A percentile compares a stretch with the other conserved stretches of the same genome.
Evolutionary conservation across 2,113 vertebrate genomes (phyloP).

Genomic region (Caretta caretta): DNA sequence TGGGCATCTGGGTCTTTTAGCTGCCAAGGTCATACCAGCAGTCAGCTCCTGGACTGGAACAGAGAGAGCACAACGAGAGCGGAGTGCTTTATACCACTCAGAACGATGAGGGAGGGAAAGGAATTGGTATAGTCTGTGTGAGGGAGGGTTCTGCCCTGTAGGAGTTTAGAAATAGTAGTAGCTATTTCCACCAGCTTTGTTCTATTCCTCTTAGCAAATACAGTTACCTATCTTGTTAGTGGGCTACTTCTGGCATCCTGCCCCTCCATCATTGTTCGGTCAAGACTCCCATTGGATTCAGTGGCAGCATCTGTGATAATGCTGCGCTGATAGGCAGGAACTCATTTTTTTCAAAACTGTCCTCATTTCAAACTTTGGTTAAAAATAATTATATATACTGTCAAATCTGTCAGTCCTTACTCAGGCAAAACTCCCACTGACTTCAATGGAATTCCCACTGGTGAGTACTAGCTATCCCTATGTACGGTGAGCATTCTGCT

Average conservation of each 20-base stretch:
- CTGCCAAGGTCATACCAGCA: slow-evolving; percentile 54
- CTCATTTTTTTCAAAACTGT: not conserved
- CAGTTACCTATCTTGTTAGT: not conserved
- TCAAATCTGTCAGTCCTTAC: not conserved
- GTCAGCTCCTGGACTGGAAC: not conserved
- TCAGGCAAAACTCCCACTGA: slow-evolving; percentile 26
- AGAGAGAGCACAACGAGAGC: not conserved
- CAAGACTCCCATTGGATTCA: not conserved
- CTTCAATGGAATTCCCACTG: slow-evolving; percentile 22
- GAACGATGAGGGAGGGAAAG: not conserved
- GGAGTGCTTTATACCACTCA: not conserved
- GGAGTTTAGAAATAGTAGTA: not conserved
- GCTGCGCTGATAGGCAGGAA: not conserved
- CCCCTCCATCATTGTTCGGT: not conserved
- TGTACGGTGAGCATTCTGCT: not conserved
- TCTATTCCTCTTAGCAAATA: not conserved
- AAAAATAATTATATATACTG: not conserved
- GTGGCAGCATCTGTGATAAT: not conserved
- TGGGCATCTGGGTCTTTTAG: slow-evolving; percentile 72
- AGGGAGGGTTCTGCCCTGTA: not conserved
- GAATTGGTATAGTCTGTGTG: not conserved
- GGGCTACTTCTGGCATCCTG: not conserved
- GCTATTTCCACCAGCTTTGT: not conserved
- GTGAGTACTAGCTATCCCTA: slow-evolving; percentile 22
- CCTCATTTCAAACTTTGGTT: slow-evolving; percentile 41